These are phyloP conservation scores for Pseudanteris insignis DNA, from an alignment of 2,888 invertebrate species.

Conservation along the genomic window DNA sequence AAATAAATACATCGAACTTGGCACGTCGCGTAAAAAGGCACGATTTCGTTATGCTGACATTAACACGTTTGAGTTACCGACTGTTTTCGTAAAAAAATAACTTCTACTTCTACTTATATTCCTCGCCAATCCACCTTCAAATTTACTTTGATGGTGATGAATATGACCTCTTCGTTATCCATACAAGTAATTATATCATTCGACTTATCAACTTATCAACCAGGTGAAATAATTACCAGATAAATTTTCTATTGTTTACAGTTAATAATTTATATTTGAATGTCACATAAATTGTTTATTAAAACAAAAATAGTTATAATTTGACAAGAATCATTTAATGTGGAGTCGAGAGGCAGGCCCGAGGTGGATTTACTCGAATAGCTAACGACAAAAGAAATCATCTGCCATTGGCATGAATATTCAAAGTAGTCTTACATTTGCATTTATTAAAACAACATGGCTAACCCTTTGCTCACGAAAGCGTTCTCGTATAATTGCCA, in stretches of 20 bases:
- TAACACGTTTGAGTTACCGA: not conserved
- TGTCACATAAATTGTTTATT: no score
- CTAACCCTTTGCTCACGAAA: slow-evolving; percentile 53
- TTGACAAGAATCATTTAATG: no score
- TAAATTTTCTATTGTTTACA: no score
- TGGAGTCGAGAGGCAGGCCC: slow-evolving; percentile 20
- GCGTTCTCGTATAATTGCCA: slow-evolving; percentile 57
- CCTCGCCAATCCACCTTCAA: no score
- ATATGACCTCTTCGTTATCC: no score
- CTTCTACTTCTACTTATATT: no score
- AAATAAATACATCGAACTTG: slow-evolving; percentile 22
- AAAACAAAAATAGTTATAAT: no score
- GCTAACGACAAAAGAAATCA: slow-evolving; percentile 58
- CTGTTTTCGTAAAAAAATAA: slow-evolving; percentile 18
- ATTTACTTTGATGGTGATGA: no score
- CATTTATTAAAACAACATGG: slow-evolving; percentile 62
- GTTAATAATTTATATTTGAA: no score
- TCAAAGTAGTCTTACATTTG: slow-evolving; percentile 54
- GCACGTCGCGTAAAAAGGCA: slow-evolving; percentile 15
- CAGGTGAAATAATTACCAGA: no score
- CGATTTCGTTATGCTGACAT: slow-evolving; percentile 6
- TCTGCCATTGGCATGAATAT: slow-evolving; percentile 57
- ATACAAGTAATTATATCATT: no score
- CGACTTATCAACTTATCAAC: no score
- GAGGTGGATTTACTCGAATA: slow-evolving; percentile 29